Percentiles rank a stretch among this genome's conserved stretches.
Conservation (phyloP, 2,113 vertebrate genomes). For the Lampris incognitus region DNA sequence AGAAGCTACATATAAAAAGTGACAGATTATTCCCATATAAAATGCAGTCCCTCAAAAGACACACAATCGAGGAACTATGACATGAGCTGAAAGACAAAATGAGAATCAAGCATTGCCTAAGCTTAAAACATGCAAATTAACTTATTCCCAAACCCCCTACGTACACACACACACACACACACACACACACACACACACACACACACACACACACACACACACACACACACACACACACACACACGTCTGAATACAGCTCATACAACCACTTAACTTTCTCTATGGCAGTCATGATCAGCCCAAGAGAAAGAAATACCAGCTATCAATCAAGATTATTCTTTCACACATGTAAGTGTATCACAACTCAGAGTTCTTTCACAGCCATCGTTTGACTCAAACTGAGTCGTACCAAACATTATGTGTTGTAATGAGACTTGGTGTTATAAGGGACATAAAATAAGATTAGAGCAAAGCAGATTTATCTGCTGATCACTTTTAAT, state of each 20-base stretch:
- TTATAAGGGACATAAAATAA: not conserved
- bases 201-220: not conserved
- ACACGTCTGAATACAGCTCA: not conserved
- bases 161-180: not conserved
- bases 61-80: too few species aligned
- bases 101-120: constrained; percentile 4
- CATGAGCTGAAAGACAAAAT: not conserved
- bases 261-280: not conserved
- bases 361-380: not conserved
- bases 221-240: not conserved
- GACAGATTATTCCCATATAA: too few species aligned
- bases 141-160: not conserved
- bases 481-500: not conserved
- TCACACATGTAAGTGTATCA: not conserved
- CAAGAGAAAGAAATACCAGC: not conserved
- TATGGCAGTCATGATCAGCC: not conserved
- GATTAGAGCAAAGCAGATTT: not conserved
- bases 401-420: not conserved
- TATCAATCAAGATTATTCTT: not conserved
- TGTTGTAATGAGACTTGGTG: not conserved
- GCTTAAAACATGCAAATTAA: not conserved
- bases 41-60: too few species aligned
- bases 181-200: too few species aligned
- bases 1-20: too few species aligned
- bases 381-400: constrained; percentile 14